Evolutionary conservation across 2,888 invertebrate genomes (phyloP).

Genomic region (Drosophila tanythrix): DNA sequence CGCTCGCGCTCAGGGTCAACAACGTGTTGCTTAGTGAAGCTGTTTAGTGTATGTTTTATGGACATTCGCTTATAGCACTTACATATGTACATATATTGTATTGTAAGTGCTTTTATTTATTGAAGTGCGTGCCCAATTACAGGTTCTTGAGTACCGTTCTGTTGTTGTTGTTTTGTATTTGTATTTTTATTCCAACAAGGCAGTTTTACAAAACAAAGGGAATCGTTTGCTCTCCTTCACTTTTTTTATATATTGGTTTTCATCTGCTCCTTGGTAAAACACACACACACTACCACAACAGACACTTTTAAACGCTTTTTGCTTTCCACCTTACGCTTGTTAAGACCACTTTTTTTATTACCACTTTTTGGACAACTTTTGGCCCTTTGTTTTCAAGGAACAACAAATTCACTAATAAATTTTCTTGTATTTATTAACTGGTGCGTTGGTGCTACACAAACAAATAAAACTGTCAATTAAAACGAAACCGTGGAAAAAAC

Average conservation of each 20-base stretch:
- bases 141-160: conserved; percentile 57
- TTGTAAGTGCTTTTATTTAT: background rate
- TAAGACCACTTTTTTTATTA: conserved; percentile 6
- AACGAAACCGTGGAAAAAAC: conserved; percentile 19
- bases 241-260: conserved; percentile 1
- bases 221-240: conserved; percentile 2
- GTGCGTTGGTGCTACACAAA: conserved; percentile 6
- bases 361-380: conserved; percentile 2
- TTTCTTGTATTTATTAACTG: conserved; percentile 10
- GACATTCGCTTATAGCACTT: conserved; percentile 18
- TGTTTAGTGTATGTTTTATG: conserved; percentile 10
- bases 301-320: conserved; percentile 6
- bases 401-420: background rate
- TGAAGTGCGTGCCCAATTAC: conserved; percentile 65
- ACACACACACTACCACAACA: conserved; percentile 9
- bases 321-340: background rate
- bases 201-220: conserved; percentile 10
- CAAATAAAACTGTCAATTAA: conserved; percentile 18
- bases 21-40: conserved; percentile 41
- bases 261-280: conserved; percentile 13
- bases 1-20: conserved; percentile 59
- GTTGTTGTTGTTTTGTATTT: conserved; percentile 22
- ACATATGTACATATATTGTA: conserved; percentile 4
- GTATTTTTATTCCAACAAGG: conserved; percentile 29
- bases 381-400: conserved; percentile 1